phyloP scores from a whole-genome alignment of 2,113 vertebrate genomes.

The Cavia porcellus region DNA sequence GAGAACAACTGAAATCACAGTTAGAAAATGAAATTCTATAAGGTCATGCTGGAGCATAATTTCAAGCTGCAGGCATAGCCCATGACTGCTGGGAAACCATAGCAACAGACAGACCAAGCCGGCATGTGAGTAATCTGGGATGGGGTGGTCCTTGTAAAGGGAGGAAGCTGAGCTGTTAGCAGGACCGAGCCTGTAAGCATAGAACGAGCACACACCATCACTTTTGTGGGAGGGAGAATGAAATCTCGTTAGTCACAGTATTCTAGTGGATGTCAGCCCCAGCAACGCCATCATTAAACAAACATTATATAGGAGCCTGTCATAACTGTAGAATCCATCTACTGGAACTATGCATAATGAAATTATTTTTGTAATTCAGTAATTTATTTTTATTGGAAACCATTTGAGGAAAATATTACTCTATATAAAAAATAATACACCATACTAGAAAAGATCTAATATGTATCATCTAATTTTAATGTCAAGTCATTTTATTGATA shows the following conservation, averaged over 20 bases:
- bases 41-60: slow-evolving; percentile 70
- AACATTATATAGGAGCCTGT: background rate
- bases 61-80: slow-evolving; percentile 67
- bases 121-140: slow-evolving; percentile 38
- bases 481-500: background rate
- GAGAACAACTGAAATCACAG: slow-evolving; percentile 39
- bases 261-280: background rate
- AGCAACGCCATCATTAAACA: background rate
- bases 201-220: background rate
- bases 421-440: background rate
- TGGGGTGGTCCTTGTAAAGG: background rate
- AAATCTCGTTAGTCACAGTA: background rate
- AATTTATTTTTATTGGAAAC: background rate
- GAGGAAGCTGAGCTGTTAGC: background rate
- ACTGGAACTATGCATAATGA: background rate
- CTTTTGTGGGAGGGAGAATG: background rate
- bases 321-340: background rate
- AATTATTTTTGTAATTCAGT: background rate
- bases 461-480: background rate
- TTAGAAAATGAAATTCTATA: slow-evolving; percentile 68
- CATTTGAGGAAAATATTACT: background rate
- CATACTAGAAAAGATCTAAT: background rate
- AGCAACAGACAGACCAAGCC: slow-evolving; percentile 72
- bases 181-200: background rate
- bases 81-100: slow-evolving; percentile 75